phyloP scores from a whole-genome alignment of 2,113 vertebrate genomes.

The Gambusia holbrooki region DNA sequence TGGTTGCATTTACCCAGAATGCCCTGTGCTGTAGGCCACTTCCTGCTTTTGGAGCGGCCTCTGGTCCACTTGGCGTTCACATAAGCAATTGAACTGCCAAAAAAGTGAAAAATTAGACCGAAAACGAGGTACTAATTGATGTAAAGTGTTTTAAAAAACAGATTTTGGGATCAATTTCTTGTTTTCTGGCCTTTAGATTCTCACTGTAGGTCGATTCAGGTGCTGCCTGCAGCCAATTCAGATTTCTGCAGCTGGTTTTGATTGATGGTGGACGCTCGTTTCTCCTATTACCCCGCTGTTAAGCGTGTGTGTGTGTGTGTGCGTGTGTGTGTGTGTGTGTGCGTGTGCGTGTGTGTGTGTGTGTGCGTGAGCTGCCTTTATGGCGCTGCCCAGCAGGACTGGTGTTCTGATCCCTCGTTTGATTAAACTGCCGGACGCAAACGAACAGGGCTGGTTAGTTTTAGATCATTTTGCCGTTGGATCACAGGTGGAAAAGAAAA shows the following conservation, averaged over 20 bases:
- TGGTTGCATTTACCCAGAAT: too few species aligned
- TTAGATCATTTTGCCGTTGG: slow-evolving; percentile 15
- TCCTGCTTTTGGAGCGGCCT: too few species aligned
- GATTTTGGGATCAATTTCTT: background rate
- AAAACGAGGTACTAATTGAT: background rate
- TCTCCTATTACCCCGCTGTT: slow-evolving; percentile 36
- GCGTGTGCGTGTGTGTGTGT: background rate
- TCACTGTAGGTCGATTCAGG: slow-evolving; percentile 10
- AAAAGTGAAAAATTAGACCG: too few species aligned
- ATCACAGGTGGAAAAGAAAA: background rate
- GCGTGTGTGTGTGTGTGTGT: slow-evolving; percentile 3
- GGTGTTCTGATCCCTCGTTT: too few species aligned
- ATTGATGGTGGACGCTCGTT: slow-evolving; percentile 31
- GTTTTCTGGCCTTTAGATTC: slow-evolving; percentile 9
- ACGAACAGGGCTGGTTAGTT: too few species aligned
- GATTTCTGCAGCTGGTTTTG: background rate
- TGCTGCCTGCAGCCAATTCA: background rate
- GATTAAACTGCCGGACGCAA: too few species aligned
- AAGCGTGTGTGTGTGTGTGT: background rate
- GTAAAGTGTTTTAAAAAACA: background rate
- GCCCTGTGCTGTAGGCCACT: too few species aligned
- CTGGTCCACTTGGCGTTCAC: too few species aligned
- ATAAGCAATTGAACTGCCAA: too few species aligned
- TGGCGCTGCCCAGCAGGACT: too few species aligned
- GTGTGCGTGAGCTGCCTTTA: too few species aligned